These are phyloP conservation scores for Amphilophus citrinellus DNA, from an alignment of 2,113 vertebrate genomes.

Conservation along the genomic window DNA sequence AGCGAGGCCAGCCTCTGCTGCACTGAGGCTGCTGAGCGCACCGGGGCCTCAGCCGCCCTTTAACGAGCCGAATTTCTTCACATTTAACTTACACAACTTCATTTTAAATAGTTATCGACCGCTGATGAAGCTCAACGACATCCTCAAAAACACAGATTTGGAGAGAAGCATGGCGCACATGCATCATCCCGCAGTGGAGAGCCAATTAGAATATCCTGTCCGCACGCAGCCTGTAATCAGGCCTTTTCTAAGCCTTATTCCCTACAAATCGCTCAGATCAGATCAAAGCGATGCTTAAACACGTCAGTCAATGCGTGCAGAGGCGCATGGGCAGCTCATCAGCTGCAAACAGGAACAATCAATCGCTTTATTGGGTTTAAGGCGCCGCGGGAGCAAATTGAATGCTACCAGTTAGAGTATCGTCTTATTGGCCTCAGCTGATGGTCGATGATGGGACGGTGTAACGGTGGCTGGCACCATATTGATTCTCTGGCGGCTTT, in stretches of 20 bases:
- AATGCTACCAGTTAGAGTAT: constrained; percentile 85
- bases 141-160: background rate
- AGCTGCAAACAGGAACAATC: constrained; percentile 88
- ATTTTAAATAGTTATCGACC: background rate
- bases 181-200: background rate
- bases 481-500: constrained; percentile 71
- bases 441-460: constrained; percentile 81
- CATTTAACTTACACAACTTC: background rate
- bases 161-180: background rate
- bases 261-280: constrained; percentile 47
- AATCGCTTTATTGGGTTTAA: constrained; percentile 87
- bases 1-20: constrained; percentile 34
- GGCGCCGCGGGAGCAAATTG: constrained; percentile 84
- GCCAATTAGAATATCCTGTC: constrained; percentile 20
- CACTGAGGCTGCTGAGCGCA: background rate
- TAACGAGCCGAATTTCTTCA: background rate
- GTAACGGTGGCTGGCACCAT: constrained; percentile 67
- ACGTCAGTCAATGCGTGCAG: constrained; percentile 82
- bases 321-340: constrained; percentile 85
- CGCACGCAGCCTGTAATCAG: constrained; percentile 25
- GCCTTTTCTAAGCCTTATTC: constrained; percentile 25
- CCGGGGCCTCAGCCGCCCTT: constrained; percentile 38
- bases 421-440: constrained; percentile 79
- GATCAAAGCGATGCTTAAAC: constrained; percentile 84
- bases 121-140: background rate